Evolutionary conservation across 2,888 invertebrate species (phyloP).

Genomic region (Graphium colonna): DNA sequence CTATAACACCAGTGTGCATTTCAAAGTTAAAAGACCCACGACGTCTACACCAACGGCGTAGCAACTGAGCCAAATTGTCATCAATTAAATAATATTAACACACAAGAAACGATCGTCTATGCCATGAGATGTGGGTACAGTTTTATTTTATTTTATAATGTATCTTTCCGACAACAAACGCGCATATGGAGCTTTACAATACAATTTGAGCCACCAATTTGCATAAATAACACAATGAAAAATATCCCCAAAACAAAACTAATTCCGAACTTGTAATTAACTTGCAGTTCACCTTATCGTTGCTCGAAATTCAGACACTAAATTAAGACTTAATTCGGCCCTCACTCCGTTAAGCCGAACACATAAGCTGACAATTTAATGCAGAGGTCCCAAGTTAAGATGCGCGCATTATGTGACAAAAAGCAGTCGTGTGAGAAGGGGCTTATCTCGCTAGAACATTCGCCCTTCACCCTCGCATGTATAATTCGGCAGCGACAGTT

Average conservation of each 20-base stretch:
- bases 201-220: not conserved
- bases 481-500: slow-evolving; percentile 34
- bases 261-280: slow-evolving; percentile 12
- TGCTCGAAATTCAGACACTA: slow-evolving; percentile 16
- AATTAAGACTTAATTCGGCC: slow-evolving; percentile 29
- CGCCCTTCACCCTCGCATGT: slow-evolving; percentile 38
- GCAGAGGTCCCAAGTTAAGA: slow-evolving; percentile 49
- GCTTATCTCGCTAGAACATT: slow-evolving; percentile 67
- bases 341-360: slow-evolving; percentile 30
- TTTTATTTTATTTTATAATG: no score
- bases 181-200: not conserved
- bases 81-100: no score
- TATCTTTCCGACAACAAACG: no score
- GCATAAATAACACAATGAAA: not conserved
- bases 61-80: no score
- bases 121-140: no score
- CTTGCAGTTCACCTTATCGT: slow-evolving; percentile 12
- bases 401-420: slow-evolving; percentile 58
- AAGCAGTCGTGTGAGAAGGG: slow-evolving; percentile 51
- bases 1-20: no score
- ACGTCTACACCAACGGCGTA: no score
- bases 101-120: no score
- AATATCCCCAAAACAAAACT: not conserved
- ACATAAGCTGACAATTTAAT: slow-evolving; percentile 50
- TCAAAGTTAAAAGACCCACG: no score